Base-by-base conservation (phyloP, 2,113 vertebrate species). In the Cygnus atratus region DNA sequence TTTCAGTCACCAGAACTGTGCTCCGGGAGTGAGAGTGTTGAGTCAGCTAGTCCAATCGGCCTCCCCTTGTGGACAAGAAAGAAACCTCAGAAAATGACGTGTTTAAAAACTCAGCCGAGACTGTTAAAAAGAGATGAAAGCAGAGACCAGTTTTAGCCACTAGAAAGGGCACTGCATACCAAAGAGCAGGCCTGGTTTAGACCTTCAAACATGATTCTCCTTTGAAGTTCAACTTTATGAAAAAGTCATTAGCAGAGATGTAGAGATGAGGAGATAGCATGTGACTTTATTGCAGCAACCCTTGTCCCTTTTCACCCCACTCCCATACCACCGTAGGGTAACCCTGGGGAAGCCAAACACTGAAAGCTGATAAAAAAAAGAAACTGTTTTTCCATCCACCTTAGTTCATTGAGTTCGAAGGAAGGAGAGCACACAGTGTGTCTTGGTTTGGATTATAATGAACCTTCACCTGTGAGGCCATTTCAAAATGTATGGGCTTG, bases 171-270 rank as follows among this genome's bases (percentile, higher is more conserved):
- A 26, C 33, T 31, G 16, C 7, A n/a, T 28, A n/a, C 17, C 4
- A 33, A 29, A 14, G 9, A 22, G 9, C 24, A 10, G 31, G 9
- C 9, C 15, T 37, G 16, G 12, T 25, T 71, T 58, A 31, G 26
- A 73, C 9, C 20, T 72, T 66, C 6, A 5, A 8, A 21, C 0
- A 0, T 2, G 28, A 28, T 39, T 71, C 24, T 44, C 18, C 31
- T 26, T 28, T 55, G 44, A 61, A n/a, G 14, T 37, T 76, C 16
- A 5, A 5, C 35, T 54, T 37, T 10, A 11, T 11, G 41, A 67
- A 29, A 63, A 62, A 62, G 3, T 22, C n/a, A 3, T 41, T 31
- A 50, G 48, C 48, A 26, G 63, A 24, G 39, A 4, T 10, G 20
- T 17, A 37, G 73, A 65, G 17, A 17, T n/a, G 57, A 61, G 33